Evolutionary conservation across 2,797 vertebrate genomes (phyloP).

Genomic region (Gallinago nigripennis): DNA sequence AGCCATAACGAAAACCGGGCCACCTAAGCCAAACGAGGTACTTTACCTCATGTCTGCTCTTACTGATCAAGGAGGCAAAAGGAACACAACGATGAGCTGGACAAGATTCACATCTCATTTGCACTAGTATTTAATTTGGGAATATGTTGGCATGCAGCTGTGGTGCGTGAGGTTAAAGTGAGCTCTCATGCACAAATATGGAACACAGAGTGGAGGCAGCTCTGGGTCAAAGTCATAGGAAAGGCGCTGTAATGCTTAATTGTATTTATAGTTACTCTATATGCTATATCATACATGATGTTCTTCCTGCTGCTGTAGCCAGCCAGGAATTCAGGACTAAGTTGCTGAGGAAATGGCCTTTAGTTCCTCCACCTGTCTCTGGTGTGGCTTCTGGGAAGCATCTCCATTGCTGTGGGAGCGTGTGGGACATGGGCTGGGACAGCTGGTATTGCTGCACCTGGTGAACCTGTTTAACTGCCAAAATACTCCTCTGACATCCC

Average conservation of each 20-base stretch:
- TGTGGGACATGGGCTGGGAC: not conserved
- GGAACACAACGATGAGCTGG: not conserved
- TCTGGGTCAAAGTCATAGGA: slow-evolving; percentile 59
- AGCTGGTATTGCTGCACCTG: not conserved
- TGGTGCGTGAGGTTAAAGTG: not conserved
- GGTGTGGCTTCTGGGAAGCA: not conserved
- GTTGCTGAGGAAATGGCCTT: slow-evolving; percentile 9
- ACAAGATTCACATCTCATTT: not conserved
- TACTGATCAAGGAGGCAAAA: not conserved
- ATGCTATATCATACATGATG: not conserved
- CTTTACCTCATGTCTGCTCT: rapidly evolving
- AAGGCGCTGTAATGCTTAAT: not conserved
- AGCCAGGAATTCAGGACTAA: not conserved
- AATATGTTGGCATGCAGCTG: not conserved
- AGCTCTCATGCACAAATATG: not conserved
- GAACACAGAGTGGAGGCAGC: not conserved
- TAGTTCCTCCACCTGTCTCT: not conserved
- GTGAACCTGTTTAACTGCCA: not conserved
- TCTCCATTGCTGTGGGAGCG: not conserved
- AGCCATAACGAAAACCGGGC: not conserved
- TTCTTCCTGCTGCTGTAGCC: not conserved
- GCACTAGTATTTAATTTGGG: not conserved
- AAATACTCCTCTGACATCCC: not conserved
- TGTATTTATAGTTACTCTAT: not conserved
- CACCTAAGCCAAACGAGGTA: not conserved